Percentiles rank a stretch among this genome's conserved stretches.
These are phyloP conservation scores for Trichomalopsis sarcophagae DNA, from an alignment of 1,140 invertebrate species.

Conservation along the genomic window DNA sequence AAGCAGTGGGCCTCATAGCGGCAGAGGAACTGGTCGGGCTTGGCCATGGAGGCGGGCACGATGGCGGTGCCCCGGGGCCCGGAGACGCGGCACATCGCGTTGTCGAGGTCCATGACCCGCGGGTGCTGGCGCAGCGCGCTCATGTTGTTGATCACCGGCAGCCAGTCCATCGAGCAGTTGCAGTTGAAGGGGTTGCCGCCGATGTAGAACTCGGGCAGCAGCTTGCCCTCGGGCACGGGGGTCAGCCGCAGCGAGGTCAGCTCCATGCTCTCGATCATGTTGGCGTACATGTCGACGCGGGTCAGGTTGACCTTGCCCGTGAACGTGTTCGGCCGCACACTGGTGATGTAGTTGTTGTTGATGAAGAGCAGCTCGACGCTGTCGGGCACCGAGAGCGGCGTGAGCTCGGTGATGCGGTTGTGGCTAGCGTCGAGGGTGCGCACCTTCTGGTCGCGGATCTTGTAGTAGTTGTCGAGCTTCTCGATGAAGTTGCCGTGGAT, in stretches of 20 bases:
- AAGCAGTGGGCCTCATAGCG: constrained; percentile 95
- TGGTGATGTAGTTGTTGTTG: constrained; percentile 90
- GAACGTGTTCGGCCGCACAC: constrained; percentile 89
- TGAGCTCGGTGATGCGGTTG: constrained; percentile 88
- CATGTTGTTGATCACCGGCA: constrained; percentile 90
- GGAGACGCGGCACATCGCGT: constrained; percentile 89
- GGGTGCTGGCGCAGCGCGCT: constrained; percentile 87
- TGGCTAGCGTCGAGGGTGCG: constrained; percentile 91
- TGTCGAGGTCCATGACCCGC: constrained; percentile 89
- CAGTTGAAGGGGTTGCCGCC: constrained; percentile 93
- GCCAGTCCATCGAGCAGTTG: constrained; percentile 94
- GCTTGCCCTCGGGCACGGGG: constrained; percentile 81
- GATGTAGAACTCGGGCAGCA: constrained; percentile 89
- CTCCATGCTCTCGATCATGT: constrained; percentile 88
- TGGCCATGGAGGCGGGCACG: constrained; percentile 79
- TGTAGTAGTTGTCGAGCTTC: constrained; percentile 89
- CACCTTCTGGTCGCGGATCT: constrained; percentile 80
- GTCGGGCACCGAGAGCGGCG: constrained; percentile 88
- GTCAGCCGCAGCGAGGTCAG: constrained; percentile 85
- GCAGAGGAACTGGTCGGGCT: constrained; percentile 90
- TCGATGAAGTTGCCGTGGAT: constrained; percentile 92
- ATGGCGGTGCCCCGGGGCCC: constrained; percentile 84
- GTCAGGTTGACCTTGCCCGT: constrained; percentile 88
- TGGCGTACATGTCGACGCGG: constrained; percentile 91
- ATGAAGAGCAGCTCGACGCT: constrained; percentile 91